These are phyloP conservation scores for Hipparchia sbordonii DNA, from an alignment of 2,888 invertebrate genomes.

Conservation along the genomic window DNA sequence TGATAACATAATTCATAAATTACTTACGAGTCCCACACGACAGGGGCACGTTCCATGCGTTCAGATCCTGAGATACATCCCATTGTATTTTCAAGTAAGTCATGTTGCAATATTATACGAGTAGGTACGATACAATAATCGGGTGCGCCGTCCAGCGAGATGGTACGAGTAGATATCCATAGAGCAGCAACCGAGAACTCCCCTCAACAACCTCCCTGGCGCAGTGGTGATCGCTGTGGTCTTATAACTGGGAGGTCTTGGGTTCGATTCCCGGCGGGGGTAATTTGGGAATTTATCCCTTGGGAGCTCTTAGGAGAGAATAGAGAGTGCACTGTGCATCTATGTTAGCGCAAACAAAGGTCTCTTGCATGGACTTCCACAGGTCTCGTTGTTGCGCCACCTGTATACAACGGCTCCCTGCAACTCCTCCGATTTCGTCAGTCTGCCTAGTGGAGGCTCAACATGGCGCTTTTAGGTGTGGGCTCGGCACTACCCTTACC, in stretches of 20 bases:
- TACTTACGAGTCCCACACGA: conserved; percentile 27
- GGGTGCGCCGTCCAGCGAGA: conserved; percentile 29
- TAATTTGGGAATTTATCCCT: no score
- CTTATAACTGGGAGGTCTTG: neutral
- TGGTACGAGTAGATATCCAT: neutral
- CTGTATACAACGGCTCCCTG: no score
- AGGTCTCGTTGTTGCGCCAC: no score
- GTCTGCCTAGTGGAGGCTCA: no score
- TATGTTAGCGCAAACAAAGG: no score
- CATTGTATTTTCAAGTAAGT: conserved; percentile 30
- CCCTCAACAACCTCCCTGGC: no score
- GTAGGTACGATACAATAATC: conserved; percentile 34
- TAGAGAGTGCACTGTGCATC: no score
- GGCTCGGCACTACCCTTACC: no score
- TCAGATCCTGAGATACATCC: conserved; percentile 34
- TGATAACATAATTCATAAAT: conserved; percentile 24
- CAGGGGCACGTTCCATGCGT: conserved; percentile 31
- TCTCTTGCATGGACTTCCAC: no score
- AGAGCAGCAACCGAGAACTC: neutral
- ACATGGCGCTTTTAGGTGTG: no score
- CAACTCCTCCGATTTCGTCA: no score
- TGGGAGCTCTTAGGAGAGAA: neutral
- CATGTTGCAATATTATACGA: conserved; percentile 21
- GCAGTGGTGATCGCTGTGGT: neutral
- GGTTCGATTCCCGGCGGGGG: no score